phyloP scores from a whole-genome alignment of 2,888 invertebrate genomes.

The Rhorus exstirpatorius region DNA sequence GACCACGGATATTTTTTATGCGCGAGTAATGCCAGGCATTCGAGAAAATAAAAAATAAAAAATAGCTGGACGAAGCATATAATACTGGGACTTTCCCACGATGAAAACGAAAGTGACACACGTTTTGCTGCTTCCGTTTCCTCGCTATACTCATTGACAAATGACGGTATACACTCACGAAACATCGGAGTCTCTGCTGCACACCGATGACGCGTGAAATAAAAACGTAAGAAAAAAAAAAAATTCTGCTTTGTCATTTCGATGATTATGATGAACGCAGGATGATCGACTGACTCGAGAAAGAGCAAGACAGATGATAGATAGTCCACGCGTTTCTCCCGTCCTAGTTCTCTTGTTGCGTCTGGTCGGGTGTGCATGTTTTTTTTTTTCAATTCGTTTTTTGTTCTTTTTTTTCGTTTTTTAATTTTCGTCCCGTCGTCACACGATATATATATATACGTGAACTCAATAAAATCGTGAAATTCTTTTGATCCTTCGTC shows the following conservation, averaged over 20 bases:
- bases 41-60: neutral
- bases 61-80: neutral
- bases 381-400: constrained; percentile 36
- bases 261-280: constrained; percentile 58
- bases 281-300: constrained; percentile 42
- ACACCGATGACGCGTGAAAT: constrained; percentile 53
- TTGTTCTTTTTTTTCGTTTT: neutral
- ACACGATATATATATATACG: constrained; percentile 31
- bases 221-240: constrained; percentile 49
- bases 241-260: constrained; percentile 58
- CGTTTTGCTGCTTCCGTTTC: constrained; percentile 43
- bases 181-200: neutral
- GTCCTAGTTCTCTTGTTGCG: constrained; percentile 39
- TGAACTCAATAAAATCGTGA: constrained; percentile 50
- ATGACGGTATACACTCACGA: constrained; percentile 29
- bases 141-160: constrained; percentile 60
- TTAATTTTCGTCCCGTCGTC: constrained; percentile 28
- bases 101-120: constrained; percentile 60
- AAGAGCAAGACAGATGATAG: constrained; percentile 9
- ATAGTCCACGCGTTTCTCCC: constrained; percentile 40
- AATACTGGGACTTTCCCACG: constrained; percentile 48
- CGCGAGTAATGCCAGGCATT: neutral
- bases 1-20: neutral
- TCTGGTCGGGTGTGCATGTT: constrained; percentile 21
- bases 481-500: constrained; percentile 41